Evolutionary conservation across 1,140 invertebrate species (phyloP).

Genomic region (Procambarus virginalis): DNA sequence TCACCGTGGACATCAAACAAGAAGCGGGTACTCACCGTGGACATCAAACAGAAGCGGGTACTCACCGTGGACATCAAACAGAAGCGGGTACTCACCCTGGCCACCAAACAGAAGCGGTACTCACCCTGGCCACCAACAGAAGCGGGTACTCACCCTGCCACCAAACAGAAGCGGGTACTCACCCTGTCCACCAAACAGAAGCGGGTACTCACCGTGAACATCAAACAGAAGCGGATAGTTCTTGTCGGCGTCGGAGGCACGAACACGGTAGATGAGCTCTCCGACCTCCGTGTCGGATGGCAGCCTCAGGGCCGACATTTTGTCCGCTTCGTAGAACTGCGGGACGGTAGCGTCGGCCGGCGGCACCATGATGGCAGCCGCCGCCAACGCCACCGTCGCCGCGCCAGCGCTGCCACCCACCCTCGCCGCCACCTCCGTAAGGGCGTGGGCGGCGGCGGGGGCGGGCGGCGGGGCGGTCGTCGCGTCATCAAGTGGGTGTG

Average conservation of each 20-base stretch:
- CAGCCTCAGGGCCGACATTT: slow-evolving; percentile 72
- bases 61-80: slow-evolving; percentile 85
- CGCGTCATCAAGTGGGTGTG: slow-evolving; percentile 25
- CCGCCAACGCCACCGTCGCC: background rate
- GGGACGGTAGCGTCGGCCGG: background rate
- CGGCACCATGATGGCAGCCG: background rate
- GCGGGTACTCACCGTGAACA: slow-evolving; percentile 79
- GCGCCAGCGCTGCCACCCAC: slow-evolving; percentile 16
- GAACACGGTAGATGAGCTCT: slow-evolving; percentile 88
- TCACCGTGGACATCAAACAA: too few species aligned
- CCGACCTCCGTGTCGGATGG: slow-evolving; percentile 87
- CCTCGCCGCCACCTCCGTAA: background rate
- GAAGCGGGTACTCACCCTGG: too few species aligned
- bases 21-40: background rate
- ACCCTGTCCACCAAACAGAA: background rate
- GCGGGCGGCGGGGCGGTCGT: slow-evolving; percentile 18
- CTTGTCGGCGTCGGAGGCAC: slow-evolving; percentile 89
- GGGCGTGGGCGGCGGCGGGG: background rate
- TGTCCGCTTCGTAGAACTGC: slow-evolving; percentile 7
- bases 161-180: too few species aligned
- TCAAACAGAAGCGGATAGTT: slow-evolving; percentile 89
- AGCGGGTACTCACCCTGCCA: slow-evolving; percentile 82
- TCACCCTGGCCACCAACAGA: slow-evolving; percentile 83
- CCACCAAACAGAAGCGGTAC: background rate
- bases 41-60: background rate